These are phyloP conservation scores for Cotesia vestalis DNA, from an alignment of 1,140 invertebrate species.

Conservation along the genomic window DNA sequence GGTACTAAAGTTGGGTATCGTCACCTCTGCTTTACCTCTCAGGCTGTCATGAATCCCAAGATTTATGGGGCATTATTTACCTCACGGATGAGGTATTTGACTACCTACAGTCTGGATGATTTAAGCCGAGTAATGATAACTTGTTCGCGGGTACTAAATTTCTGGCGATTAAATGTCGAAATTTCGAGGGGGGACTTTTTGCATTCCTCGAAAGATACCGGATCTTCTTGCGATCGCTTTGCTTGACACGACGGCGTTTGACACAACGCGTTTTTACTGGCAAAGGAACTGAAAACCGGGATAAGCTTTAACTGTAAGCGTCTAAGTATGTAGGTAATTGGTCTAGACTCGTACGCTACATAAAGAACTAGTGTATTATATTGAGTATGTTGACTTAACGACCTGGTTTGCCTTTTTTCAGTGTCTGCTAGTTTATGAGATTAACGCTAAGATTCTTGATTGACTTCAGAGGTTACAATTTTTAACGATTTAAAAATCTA, in stretches of 20 bases:
- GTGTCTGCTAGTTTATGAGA: neutral
- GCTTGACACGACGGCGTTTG: neutral
- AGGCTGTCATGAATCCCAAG: conserved; percentile 18
- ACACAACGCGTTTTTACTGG: conserved; percentile 10
- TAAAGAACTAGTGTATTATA: conserved; percentile 37
- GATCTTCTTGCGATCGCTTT: no score
- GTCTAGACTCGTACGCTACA: conserved; percentile 48
- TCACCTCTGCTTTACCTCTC: conserved; percentile 21
- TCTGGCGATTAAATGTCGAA: no score
- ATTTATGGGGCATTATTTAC: conserved; percentile 34
- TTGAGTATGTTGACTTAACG: conserved; percentile 47
- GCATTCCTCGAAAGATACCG: no score
- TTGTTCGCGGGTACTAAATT: no score
- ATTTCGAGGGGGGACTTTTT: no score
- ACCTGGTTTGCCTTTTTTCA: conserved; percentile 34
- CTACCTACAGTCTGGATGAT: neutral
- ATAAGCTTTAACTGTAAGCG: conserved; percentile 14
- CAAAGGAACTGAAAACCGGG: neutral
- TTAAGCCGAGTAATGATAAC: neutral
- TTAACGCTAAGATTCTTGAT: no score
- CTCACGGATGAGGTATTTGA: conserved; percentile 1
- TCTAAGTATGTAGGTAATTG: conserved; percentile 54
- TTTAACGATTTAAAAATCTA: no score
- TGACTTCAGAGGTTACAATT: no score
- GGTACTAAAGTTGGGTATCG: conserved; percentile 17